phyloP scores from a whole-genome alignment of 1,140 invertebrate genomes.

The Drosophila busckii region DNA sequence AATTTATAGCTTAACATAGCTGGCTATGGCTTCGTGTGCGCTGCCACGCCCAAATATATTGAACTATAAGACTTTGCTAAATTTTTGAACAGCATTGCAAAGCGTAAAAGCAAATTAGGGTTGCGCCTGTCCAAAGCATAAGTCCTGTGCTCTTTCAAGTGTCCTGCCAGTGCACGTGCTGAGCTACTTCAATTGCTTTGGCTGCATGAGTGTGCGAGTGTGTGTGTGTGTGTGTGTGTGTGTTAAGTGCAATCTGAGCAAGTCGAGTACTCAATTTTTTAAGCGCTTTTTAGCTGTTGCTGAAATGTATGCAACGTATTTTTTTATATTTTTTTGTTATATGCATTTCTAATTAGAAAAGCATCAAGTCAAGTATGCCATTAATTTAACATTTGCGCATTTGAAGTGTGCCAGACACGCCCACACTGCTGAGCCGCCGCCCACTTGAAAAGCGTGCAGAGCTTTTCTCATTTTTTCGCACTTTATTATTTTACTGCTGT shows the following conservation, averaged over 20 bases:
- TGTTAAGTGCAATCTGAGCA: conserved; percentile 45
- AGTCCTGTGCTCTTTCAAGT: too few relatives aligned
- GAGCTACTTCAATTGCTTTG: conserved; percentile 40
- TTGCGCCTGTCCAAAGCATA: too few relatives aligned
- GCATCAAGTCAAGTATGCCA: conserved; percentile 60
- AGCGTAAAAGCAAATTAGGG: too few relatives aligned
- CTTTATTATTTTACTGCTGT: neutral
- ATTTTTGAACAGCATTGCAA: too few relatives aligned
- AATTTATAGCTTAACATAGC: too few relatives aligned
- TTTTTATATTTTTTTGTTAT: conserved; percentile 59
- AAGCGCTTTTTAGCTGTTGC: conserved; percentile 34
- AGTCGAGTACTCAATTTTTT: conserved; percentile 34
- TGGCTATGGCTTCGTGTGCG: too few relatives aligned
- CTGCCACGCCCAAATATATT: too few relatives aligned
- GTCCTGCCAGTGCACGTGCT: conserved; percentile 46
- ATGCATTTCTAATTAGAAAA: conserved; percentile 60
- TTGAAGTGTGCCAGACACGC: conserved; percentile 48
- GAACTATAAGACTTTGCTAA: too few relatives aligned
- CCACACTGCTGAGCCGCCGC: conserved; percentile 22
- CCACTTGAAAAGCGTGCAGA: conserved; percentile 32
- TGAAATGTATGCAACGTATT: conserved; percentile 43
- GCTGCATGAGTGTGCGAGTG: neutral
- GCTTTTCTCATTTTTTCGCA: neutral
- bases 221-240: conserved; percentile 11
- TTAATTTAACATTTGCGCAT: conserved; percentile 65